Percentiles rank a stretch among this genome's conserved stretches.
Evolutionary conservation across 2,888 invertebrate genomes (phyloP).

Genomic region (Tortricodes alternella): DNA sequence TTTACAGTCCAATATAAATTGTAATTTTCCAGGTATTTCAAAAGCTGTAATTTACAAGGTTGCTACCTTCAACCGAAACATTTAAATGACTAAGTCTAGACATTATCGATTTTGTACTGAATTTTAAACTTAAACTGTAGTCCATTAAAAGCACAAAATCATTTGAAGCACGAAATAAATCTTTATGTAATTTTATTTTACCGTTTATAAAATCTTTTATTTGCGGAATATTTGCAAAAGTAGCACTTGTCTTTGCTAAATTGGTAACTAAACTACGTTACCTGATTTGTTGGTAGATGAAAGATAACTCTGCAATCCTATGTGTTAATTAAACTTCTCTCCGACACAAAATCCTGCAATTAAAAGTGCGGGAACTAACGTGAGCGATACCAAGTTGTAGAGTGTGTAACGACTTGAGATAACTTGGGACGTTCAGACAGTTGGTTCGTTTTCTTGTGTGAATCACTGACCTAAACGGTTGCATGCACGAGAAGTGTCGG

Average conservation of each 20-base stretch:
- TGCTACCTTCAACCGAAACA: constrained; percentile 2
- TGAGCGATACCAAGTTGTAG: constrained; percentile 15
- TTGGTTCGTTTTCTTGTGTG: constrained; percentile 7
- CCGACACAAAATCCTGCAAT: constrained; percentile 15
- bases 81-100: constrained; percentile 26
- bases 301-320: neutral
- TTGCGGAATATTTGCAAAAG: too few species aligned
- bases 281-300: too few species aligned
- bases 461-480: constrained; percentile 19
- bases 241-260: too few species aligned
- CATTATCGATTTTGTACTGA: constrained; percentile 29
- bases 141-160: neutral
- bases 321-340: constrained; percentile 25
- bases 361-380: constrained; percentile 21
- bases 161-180: too few species aligned
- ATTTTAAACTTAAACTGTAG: too few species aligned
- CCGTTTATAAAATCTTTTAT: too few species aligned
- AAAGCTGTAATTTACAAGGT: constrained; percentile 6
- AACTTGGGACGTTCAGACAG: neutral
- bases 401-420: constrained; percentile 1
- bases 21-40: constrained; percentile 7
- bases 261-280: too few species aligned
- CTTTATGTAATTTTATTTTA: too few species aligned
- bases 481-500: constrained; percentile 6
- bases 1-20: neutral